phyloP scores from a whole-genome alignment of 2,797 vertebrate species.

The Molossus molossus region DNA sequence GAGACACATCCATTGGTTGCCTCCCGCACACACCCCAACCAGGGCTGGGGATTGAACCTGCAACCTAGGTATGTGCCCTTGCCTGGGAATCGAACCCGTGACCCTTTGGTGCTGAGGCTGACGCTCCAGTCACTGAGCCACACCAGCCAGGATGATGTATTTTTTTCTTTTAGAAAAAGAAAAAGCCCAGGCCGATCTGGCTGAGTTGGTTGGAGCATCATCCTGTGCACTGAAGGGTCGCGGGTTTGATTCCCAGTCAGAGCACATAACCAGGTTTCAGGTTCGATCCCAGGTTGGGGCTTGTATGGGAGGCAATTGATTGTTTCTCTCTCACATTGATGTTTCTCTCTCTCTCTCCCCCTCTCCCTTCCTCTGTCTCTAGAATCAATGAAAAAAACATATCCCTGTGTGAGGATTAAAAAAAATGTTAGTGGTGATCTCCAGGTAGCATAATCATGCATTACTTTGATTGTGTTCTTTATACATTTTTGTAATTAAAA shows the following conservation, averaged over 20 bases:
- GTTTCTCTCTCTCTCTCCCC: not conserved
- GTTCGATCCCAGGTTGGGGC: not conserved
- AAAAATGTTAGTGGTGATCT: not conserved
- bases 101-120: too few relatives aligned
- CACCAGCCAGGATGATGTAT: not conserved
- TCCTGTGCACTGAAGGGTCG: not conserved
- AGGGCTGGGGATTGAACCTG: too few relatives aligned
- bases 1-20: too few relatives aligned
- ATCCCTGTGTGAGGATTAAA: not conserved
- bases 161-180: not conserved
- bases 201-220: not conserved
- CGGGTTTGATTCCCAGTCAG: not conserved
- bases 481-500: not conserved
- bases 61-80: too few relatives aligned
- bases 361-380: not conserved
- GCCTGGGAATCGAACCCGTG: too few relatives aligned
- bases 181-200: not conserved
- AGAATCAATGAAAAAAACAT: not conserved
- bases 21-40: too few relatives aligned
- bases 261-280: not conserved
- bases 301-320: not conserved
- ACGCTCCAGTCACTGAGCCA: too few relatives aligned
- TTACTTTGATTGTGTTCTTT: constrained; percentile 26
- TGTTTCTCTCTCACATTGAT: not conserved
- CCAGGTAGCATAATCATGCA: not conserved